These are phyloP conservation scores for Nycteola revayana DNA, from an alignment of 2,888 invertebrate species.

Conservation along the genomic window DNA sequence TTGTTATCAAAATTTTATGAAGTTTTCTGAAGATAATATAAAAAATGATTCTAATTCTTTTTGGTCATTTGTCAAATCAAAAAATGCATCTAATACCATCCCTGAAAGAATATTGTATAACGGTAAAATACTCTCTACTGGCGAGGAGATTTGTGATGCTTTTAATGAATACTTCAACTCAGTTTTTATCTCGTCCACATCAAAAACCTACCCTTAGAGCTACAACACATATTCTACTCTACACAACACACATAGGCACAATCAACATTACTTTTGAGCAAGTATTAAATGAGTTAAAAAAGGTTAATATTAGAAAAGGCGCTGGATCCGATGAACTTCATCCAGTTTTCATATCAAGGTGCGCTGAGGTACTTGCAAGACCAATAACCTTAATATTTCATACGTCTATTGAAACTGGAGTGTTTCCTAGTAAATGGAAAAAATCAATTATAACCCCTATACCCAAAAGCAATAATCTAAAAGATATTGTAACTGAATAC, in stretches of 20 bases:
- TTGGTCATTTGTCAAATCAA: conserved; percentile 2
- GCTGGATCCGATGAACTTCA: conserved; percentile 4
- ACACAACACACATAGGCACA: not conserved
- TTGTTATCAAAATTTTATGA: not conserved
- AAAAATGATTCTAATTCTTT: not conserved
- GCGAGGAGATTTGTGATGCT: not conserved
- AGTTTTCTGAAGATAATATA: conserved; percentile 2
- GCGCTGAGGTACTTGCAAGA: conserved; percentile 1
- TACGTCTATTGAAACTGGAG: not conserved
- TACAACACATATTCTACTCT: not conserved
- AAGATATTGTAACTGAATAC: conserved; percentile 9
- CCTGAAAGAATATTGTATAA: conserved; percentile 1
- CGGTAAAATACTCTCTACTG: not conserved
- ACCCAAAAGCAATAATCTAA: conserved; percentile 13
- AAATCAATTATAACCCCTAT: conserved; percentile 19
- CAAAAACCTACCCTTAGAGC: not conserved
- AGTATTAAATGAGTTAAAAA: not conserved
- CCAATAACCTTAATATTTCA: conserved; percentile 1
- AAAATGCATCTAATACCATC: not conserved
- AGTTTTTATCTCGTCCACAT: not conserved
- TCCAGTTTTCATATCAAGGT: conserved; percentile 3
- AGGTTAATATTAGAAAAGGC: not conserved
- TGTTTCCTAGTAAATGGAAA: conserved; percentile 1
- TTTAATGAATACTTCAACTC: not conserved
- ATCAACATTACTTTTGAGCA: not conserved